Base-by-base conservation (phyloP, 2,888 invertebrate genomes). In the Cistogaster globosa region DNA sequence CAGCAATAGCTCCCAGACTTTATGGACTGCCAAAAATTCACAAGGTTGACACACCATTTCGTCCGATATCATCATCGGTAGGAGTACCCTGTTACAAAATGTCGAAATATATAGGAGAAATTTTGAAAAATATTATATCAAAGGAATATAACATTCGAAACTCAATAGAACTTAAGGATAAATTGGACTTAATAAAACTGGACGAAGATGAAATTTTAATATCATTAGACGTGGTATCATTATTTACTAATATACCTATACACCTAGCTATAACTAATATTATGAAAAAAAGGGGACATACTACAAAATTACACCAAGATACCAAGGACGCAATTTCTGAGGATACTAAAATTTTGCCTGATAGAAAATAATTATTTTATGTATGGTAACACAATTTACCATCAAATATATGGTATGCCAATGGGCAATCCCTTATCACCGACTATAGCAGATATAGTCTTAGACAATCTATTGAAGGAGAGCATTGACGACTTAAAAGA, bases 31-130 rank as follows among this genome's bases (percentile, higher is more conserved):
- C 45, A 5, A 65, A 65, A 48, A 48, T 4, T 38, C 38, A 38
- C 11, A 38, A 38, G 11, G 38, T 6, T 38, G 38, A 38, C 38
- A 38, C 38, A 16, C 65, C 65, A 3, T 22, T 65, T 18, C 16
- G 67, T 12, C 67, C 67, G 16, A 67, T 67, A 48, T 67, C 67
- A 32, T 51, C 67, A 51, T 67, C 51, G 22, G 51, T 67, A 26
- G 67, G 20, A 67, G 51, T 67, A 18, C 67, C 67, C 12, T 67
- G 67, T 48, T 67, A 65, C n/a, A 26, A 16, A 4, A 3, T 67
- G 4, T 67, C 48, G 4, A 67, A 51, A 48, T 48, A 51, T 22
- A 67, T 67, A 51, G 16, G 26, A 14, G 22, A 26, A 16, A 67
- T 67, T 14, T 48, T 67, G 32, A 22, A 51, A 22, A 51, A 67